Conservation (phyloP, 2,797 vertebrate species). For the Propithecus deckenii region DNA sequence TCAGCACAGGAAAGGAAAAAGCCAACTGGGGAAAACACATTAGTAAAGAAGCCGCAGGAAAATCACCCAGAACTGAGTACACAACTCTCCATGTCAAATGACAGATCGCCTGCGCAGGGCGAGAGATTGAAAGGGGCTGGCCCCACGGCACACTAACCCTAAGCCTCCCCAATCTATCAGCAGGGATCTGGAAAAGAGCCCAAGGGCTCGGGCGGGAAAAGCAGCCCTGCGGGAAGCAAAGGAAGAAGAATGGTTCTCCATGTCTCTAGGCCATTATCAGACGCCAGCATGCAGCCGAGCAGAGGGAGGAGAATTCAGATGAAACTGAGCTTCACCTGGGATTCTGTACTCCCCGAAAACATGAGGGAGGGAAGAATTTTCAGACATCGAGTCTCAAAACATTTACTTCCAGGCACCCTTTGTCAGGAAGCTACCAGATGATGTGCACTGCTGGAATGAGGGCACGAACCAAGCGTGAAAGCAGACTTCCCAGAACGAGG, state of each 20-base stretch:
- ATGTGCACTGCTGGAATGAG: accelerated
- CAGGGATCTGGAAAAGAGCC: background rate
- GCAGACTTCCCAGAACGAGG: no score
- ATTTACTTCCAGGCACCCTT: background rate
- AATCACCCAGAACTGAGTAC: background rate
- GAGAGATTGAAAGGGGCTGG: background rate
- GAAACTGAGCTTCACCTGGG: background rate
- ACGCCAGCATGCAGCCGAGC: no score
- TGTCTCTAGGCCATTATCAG: no score
- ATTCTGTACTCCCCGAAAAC: background rate
- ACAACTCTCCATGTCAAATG: accelerated
- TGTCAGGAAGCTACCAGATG: background rate
- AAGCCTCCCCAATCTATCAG: no score
- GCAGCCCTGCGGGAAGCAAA: background rate
- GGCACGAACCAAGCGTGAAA: background rate
- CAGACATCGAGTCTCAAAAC: background rate
- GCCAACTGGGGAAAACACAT: background rate
- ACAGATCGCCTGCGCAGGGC: accelerated
- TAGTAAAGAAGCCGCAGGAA: background rate
- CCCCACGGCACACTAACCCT: no score
- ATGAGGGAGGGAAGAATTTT: background rate
- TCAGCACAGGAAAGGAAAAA: background rate
- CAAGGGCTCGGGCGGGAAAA: background rate
- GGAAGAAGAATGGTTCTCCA: accelerated
- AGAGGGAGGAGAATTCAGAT: background rate